Conservation (phyloP, 2,113 vertebrate species). For the Hypomesus transpacificus region DNA sequence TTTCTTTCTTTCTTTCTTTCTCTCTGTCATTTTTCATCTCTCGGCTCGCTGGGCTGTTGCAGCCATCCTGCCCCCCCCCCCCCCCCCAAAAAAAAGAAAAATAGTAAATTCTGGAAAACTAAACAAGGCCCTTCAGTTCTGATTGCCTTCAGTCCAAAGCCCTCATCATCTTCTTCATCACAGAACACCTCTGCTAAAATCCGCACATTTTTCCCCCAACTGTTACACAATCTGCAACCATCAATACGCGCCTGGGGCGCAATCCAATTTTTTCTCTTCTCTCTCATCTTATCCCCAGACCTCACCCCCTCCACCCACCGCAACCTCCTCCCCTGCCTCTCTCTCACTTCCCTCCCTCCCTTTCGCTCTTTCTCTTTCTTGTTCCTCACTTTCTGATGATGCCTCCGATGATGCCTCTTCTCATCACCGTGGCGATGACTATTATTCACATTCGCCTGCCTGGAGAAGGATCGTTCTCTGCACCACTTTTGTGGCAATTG, state of each 20-base stretch:
- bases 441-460: slow-evolving; percentile 20
- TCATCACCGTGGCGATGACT: slow-evolving; percentile 16
- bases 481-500: slow-evolving; percentile 17
- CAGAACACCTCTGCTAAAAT: slow-evolving; percentile 7
- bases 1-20: background rate
- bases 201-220: slow-evolving; percentile 21
- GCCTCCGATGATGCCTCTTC: slow-evolving; percentile 8
- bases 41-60: slow-evolving; percentile 18
- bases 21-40: slow-evolving; percentile 20
- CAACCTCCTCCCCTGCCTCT: background rate
- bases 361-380: background rate
- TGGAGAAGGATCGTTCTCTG: slow-evolving; percentile 1
- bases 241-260: background rate
- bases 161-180: slow-evolving; percentile 15
- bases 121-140: slow-evolving; percentile 32
- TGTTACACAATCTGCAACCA: slow-evolving; percentile 19
- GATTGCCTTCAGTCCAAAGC: slow-evolving; percentile 34
- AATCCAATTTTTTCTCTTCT: slow-evolving; percentile 21
- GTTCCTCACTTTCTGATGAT: slow-evolving; percentile 1
- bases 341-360: background rate
- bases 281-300: background rate
- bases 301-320: too few relatives aligned
- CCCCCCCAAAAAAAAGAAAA: slow-evolving; percentile 17
- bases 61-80: slow-evolving; percentile 14
- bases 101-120: slow-evolving; percentile 2